Evolutionary conservation across 2,888 invertebrate genomes (phyloP).

Genomic region (Polydrusus tereticollis): DNA sequence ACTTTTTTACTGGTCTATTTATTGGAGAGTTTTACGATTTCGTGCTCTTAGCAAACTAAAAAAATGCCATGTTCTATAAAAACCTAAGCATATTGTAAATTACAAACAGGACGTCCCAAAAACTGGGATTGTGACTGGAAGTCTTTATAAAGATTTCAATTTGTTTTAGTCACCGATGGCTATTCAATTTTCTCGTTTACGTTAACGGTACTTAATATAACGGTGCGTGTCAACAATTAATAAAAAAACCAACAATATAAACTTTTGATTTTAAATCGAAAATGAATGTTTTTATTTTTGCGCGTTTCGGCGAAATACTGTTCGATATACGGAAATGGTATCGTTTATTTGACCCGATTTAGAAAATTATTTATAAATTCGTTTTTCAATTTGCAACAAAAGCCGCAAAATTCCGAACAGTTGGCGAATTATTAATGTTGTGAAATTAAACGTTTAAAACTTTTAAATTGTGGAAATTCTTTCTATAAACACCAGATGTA

Average conservation of each 20-base stretch:
- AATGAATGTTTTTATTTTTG: constrained; percentile 38
- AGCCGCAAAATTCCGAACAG: constrained; percentile 27
- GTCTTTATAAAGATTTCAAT: too few species aligned
- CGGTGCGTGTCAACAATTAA: too few species aligned
- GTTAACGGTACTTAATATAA: background rate
- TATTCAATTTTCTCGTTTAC: background rate
- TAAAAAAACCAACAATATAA: background rate
- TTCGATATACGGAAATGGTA: constrained; percentile 41
- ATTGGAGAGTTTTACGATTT: constrained; percentile 33
- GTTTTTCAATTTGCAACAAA: constrained; percentile 47
- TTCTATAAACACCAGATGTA: too few species aligned
- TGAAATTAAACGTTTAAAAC: background rate
- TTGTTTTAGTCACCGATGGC: too few species aligned
- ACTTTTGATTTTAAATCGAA: constrained; percentile 24
- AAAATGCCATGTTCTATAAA: background rate
- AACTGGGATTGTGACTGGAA: too few species aligned
- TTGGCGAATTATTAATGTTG: constrained; percentile 3
- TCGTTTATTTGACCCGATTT: constrained; percentile 49
- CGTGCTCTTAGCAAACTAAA: background rate
- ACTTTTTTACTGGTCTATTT: constrained; percentile 32
- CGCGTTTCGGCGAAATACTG: constrained; percentile 39
- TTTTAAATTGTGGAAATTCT: too few species aligned
- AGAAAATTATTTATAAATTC: constrained; percentile 47
- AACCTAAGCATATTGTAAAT: too few species aligned
- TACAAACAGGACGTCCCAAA: too few species aligned